phyloP scores from a whole-genome alignment of 2,888 invertebrate species.

The Epistrophella euchroma region DNA sequence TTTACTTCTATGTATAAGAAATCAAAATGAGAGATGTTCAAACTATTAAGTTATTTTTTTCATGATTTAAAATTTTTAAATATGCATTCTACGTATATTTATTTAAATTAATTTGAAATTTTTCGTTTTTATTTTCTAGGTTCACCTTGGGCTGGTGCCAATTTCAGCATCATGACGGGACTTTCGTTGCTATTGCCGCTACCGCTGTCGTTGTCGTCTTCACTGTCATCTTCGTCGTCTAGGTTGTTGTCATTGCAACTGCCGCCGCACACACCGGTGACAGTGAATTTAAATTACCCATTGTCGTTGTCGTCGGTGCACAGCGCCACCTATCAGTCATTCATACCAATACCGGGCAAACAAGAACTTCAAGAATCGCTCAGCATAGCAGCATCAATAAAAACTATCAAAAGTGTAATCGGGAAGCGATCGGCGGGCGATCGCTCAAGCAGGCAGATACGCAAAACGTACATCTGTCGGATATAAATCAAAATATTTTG shows the following conservation, averaged over 20 bases:
- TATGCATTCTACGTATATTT: slow-evolving; percentile 28
- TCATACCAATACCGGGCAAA: slow-evolving; percentile 58
- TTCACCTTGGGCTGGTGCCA: slow-evolving; percentile 75
- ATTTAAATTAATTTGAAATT: slow-evolving; percentile 44
- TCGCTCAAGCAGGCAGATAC: slow-evolving; percentile 55
- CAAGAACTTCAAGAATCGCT: slow-evolving; percentile 43
- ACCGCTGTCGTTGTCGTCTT: slow-evolving; percentile 66
- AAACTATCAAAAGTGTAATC: slow-evolving; percentile 36
- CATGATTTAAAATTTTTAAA: slow-evolving; percentile 23
- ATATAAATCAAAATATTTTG: slow-evolving; percentile 60
- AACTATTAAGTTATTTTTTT: slow-evolving; percentile 63
- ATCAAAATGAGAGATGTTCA: slow-evolving; percentile 27
- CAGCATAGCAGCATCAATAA: slow-evolving; percentile 13
- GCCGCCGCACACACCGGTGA: slow-evolving; percentile 62
- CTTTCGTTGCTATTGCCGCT: slow-evolving; percentile 73
- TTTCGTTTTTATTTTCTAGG: slow-evolving; percentile 51
- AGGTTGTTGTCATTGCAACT: slow-evolving; percentile 69
- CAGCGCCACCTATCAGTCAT: slow-evolving; percentile 53
- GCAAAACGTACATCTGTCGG: slow-evolving; percentile 64
- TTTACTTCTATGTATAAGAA: slow-evolving; percentile 4
- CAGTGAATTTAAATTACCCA: slow-evolving; percentile 69
- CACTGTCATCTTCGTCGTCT: slow-evolving; percentile 59
- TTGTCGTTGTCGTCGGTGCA: slow-evolving; percentile 62
- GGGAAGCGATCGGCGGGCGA: slow-evolving; percentile 52
- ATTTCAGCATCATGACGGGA: slow-evolving; percentile 76